phyloP scores from a whole-genome alignment of 2,797 vertebrate species.

The Acrossocheilus fasciatus region DNA sequence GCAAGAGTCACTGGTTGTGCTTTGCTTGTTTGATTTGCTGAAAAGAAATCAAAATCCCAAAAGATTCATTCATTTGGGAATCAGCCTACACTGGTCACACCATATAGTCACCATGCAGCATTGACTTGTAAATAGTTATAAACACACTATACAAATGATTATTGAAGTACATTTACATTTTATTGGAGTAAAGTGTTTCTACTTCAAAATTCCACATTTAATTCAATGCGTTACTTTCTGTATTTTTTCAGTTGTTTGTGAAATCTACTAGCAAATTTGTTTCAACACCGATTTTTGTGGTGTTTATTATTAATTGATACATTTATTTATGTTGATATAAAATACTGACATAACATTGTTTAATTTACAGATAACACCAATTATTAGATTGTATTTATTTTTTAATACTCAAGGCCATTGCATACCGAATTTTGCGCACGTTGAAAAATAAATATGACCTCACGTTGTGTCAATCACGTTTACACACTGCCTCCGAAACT shows the following conservation, averaged over 20 bases:
- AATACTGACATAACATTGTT: neutral
- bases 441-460: too few relatives aligned
- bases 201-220: neutral
- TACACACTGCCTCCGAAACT: too few relatives aligned
- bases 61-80: neutral
- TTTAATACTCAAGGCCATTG: neutral
- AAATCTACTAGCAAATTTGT: too few relatives aligned
- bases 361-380: neutral
- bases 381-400: neutral
- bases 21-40: neutral
- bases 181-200: too few relatives aligned
- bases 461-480: too few relatives aligned
- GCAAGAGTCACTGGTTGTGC: too few relatives aligned
- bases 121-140: neutral
- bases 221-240: neutral
- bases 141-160: neutral
- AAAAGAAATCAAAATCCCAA: neutral
- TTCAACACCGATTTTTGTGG: too few relatives aligned
- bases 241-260: too few relatives aligned
- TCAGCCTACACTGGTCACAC: neutral
- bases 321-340: neutral
- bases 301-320: neutral
- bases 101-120: neutral
- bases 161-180: too few relatives aligned
- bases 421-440: too few relatives aligned